Conservation (phyloP, 2,113 vertebrate species). For the Toxostoma redivivum region DNA sequence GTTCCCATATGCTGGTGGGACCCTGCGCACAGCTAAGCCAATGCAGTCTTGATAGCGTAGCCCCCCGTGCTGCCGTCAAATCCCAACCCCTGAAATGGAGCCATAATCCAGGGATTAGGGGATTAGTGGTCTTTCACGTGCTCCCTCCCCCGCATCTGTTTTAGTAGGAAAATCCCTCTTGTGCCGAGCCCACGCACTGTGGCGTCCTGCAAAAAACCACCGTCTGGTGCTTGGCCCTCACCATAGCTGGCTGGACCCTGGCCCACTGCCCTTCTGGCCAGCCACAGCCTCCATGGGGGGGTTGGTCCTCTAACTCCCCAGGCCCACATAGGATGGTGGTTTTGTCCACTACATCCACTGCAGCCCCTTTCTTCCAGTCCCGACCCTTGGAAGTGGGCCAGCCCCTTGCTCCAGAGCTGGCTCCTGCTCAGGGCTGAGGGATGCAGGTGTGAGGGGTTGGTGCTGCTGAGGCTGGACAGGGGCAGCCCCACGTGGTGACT, state of each 20-base stretch:
- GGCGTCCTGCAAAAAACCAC: not conserved
- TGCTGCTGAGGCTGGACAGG: not conserved
- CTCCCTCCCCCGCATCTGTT: conserved; percentile 32
- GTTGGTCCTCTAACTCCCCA: not conserved
- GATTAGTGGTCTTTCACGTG: conserved; percentile 62
- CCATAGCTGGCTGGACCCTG: not conserved
- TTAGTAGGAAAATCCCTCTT: conserved; percentile 53
- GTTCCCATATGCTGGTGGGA: not conserved
- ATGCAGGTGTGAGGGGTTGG: not conserved
- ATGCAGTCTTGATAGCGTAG: not conserved
- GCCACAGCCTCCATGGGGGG: accelerated
- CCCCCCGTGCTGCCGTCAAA: not conserved
- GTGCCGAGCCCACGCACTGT: not conserved
- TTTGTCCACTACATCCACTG: not conserved
- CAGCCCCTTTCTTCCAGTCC: not conserved
- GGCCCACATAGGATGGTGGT: accelerated
- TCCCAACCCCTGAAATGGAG: conserved; percentile 55
- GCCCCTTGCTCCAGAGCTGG: not conserved
- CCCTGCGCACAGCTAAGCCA: accelerated
- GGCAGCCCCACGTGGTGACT: too few species aligned
- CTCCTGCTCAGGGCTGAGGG: not conserved
- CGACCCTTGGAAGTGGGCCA: not conserved
- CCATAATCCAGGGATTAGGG: conserved; percentile 65
- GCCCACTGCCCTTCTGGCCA: not conserved
- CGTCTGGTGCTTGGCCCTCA: not conserved